A percentile compares a stretch with the other conserved stretches of the same genome.
Evolutionary conservation across 1,140 invertebrate species (phyloP).

Genomic region (Magallana ariakensis): DNA sequence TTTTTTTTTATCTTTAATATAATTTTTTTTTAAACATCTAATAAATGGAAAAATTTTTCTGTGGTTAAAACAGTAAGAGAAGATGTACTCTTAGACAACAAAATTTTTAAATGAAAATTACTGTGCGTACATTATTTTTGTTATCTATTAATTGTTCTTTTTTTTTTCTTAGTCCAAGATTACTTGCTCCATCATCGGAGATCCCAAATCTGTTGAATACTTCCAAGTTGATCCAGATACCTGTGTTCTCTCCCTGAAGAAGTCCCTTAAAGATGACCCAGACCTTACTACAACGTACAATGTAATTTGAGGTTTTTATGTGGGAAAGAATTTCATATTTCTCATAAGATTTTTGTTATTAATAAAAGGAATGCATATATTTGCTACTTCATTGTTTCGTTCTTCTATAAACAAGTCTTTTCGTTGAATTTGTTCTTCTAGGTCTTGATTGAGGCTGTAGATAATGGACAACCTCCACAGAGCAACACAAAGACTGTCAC

Average conservation of each 20-base stretch:
- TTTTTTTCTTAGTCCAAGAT: slow-evolving; percentile 61
- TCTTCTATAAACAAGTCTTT: neutral
- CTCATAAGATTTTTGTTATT: too few species aligned
- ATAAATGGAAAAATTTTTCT: too few species aligned
- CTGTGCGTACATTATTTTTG: too few species aligned
- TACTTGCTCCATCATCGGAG: slow-evolving; percentile 67
- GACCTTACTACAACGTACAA: slow-evolving; percentile 63
- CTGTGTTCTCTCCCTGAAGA: slow-evolving; percentile 69
- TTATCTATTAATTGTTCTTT: too few species aligned
- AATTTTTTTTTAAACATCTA: too few species aligned
- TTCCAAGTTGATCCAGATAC: slow-evolving; percentile 68
- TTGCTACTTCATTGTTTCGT: too few species aligned
- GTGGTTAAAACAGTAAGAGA: too few species aligned
- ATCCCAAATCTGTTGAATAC: slow-evolving; percentile 67
- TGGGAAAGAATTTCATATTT: too few species aligned
- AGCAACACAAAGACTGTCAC: slow-evolving; percentile 55
- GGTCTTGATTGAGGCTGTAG: slow-evolving; percentile 64
- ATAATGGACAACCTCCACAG: slow-evolving; percentile 65
- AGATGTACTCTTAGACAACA: too few species aligned
- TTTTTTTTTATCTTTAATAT: too few species aligned
- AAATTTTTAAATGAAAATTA: too few species aligned
- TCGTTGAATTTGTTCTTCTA: slow-evolving; percentile 45
- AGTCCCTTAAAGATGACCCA: slow-evolving; percentile 64
- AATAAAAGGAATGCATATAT: too few species aligned
- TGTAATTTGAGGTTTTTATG: slow-evolving; percentile 55